Evolutionary conservation across 2,888 invertebrate species (phyloP).

Genomic region (Drosophila rellima): DNA sequence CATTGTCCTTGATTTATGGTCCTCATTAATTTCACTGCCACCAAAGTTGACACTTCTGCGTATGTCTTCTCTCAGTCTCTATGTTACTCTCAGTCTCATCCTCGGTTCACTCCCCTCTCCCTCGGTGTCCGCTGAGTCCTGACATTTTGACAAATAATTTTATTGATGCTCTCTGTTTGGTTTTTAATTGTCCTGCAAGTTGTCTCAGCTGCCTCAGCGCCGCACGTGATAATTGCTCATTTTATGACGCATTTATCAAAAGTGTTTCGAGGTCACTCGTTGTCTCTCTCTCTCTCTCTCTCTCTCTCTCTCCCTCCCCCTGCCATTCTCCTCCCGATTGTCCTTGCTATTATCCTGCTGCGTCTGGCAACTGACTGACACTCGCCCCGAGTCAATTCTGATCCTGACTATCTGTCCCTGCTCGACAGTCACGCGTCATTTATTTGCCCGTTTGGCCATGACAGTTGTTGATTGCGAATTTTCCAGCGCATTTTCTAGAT

Average conservation of each 20-base stretch:
- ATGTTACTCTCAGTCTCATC: not conserved
- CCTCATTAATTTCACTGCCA: slow-evolving; percentile 74
- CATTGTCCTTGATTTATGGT: slow-evolving; percentile 79
- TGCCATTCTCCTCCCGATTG: slow-evolving; percentile 4
- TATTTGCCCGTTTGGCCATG: slow-evolving; percentile 70
- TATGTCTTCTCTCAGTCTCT: slow-evolving; percentile 24
- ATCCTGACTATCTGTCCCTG: slow-evolving; percentile 28
- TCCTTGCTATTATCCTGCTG: slow-evolving; percentile 48
- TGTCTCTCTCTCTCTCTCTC: slow-evolving; percentile 11
- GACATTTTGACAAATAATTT: slow-evolving; percentile 84
- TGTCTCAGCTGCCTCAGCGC: slow-evolving; percentile 49
- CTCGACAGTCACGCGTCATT: slow-evolving; percentile 76
- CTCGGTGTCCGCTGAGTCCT: slow-evolving; percentile 33
- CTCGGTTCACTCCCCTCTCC: slow-evolving; percentile 43
- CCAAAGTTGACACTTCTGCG: slow-evolving; percentile 74
- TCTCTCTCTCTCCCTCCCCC: slow-evolving; percentile 2
- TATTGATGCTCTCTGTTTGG: slow-evolving; percentile 80
- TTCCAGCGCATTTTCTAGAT: slow-evolving; percentile 28
- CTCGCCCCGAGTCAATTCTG: slow-evolving; percentile 4
- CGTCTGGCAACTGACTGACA: slow-evolving; percentile 35
- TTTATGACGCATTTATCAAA: slow-evolving; percentile 82
- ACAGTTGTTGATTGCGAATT: slow-evolving; percentile 72
- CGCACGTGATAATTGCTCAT: slow-evolving; percentile 82
- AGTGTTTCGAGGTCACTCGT: slow-evolving; percentile 50
- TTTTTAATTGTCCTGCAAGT: slow-evolving; percentile 75